A percentile compares a stretch with the other conserved stretches of the same genome.
phyloP scores from a whole-genome alignment of 2,888 invertebrate genomes.

The Pasiphila rectangulata region DNA sequence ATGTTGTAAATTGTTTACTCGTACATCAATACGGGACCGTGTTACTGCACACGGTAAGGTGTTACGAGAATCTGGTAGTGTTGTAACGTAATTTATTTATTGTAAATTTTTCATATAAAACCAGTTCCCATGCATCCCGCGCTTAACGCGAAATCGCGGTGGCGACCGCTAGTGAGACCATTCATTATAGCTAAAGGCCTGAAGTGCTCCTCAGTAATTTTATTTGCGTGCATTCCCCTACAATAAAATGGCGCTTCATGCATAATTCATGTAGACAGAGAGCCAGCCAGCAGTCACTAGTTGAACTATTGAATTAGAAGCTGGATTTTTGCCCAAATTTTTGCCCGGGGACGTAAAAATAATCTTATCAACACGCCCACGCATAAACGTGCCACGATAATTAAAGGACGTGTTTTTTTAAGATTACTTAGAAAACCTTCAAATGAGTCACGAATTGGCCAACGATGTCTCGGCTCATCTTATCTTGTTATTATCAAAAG shows the following conservation, averaged over 20 bases:
- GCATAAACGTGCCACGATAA: not conserved
- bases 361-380: not conserved
- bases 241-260: not conserved
- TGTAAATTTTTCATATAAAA: too few relatives aligned
- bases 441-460: not conserved
- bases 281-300: not conserved
- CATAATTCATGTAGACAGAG: not conserved
- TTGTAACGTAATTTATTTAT: too few relatives aligned
- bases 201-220: not conserved
- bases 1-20: too few relatives aligned
- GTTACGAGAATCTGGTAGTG: too few relatives aligned
- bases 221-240: not conserved
- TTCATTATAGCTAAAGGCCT: not conserved
- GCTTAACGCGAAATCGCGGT: too few relatives aligned
- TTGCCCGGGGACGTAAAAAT: not conserved
- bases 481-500: too few relatives aligned
- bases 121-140: too few relatives aligned
- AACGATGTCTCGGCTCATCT: too few relatives aligned
- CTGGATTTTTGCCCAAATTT: not conserved
- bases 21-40: too few relatives aligned
- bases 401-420: not conserved
- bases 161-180: too few relatives aligned
- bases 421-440: not conserved
- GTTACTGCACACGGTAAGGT: too few relatives aligned
- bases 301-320: not conserved